Conservation (phyloP, 2,797 vertebrate genomes). For the Toxotes lorentzi region DNA sequence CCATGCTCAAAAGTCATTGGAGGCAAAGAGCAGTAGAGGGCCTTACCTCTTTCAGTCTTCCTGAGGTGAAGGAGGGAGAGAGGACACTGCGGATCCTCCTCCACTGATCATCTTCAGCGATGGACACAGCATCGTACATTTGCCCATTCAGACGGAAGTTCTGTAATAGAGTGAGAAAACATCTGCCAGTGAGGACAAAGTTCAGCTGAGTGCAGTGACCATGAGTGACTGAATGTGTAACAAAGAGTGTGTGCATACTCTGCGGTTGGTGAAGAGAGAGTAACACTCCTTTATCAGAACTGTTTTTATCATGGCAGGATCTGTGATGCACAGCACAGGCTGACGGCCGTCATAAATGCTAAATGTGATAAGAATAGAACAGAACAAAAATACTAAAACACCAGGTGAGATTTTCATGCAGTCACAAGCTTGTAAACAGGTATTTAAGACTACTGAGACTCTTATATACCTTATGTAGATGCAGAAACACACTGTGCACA, state of each 20-base stretch:
- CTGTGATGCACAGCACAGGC: constrained; percentile 82
- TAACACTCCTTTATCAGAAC: constrained; percentile 89
- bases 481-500: background rate
- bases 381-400: background rate
- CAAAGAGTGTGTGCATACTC: constrained; percentile 68
- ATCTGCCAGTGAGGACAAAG: background rate
- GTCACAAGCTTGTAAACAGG: background rate
- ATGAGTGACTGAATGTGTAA: background rate
- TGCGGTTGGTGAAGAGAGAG: constrained; percentile 83
- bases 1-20: background rate
- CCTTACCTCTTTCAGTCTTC: constrained; percentile 87
- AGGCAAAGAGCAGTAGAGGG: background rate
- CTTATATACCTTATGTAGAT: background rate
- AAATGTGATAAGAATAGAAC: constrained; percentile 13
- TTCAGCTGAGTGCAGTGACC: background rate
- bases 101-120: constrained; percentile 85
- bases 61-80: constrained; percentile 87
- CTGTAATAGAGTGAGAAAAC: constrained; percentile 61
- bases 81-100: constrained; percentile 84
- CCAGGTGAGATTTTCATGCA: background rate
- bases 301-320: constrained; percentile 82
- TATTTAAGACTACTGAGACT: background rate
- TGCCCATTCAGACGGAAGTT: constrained; percentile 81
- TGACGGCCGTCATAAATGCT: constrained; percentile 85
- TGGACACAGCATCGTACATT: constrained; percentile 70